Conservation (phyloP, 2,113 vertebrate species). For the Labeo catla region DNA sequence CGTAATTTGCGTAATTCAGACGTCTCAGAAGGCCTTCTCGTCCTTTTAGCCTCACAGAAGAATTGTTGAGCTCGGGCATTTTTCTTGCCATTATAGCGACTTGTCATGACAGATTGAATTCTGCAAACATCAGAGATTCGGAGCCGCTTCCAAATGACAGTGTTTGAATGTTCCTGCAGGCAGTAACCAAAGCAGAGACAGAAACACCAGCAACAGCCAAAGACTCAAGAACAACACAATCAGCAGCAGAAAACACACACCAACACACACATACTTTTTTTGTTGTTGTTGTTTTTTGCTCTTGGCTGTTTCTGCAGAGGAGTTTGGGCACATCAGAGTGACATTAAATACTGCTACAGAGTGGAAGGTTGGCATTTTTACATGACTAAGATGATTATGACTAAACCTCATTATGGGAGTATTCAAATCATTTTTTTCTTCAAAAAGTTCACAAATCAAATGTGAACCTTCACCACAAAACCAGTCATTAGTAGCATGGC, state of each 20-base stretch:
- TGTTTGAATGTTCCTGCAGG: conserved; percentile 28
- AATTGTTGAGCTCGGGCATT: background rate
- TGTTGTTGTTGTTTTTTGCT: too few relatives aligned
- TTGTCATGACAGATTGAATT: conserved; percentile 16
- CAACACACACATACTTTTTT: conserved; percentile 60
- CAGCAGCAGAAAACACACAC: conserved; percentile 53
- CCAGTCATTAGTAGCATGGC: too few relatives aligned
- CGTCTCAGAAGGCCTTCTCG: background rate
- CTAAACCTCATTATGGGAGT: too few relatives aligned
- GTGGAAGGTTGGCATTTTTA: too few relatives aligned
- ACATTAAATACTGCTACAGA: too few relatives aligned
- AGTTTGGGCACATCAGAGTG: too few relatives aligned
- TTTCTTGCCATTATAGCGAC: background rate
- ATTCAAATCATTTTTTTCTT: too few relatives aligned
- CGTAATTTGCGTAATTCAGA: background rate
- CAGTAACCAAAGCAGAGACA: conserved; percentile 82
- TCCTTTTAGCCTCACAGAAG: background rate
- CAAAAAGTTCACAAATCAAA: too few relatives aligned
- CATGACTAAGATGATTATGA: too few relatives aligned
- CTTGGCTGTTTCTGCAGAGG: too few relatives aligned
- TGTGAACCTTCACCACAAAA: too few relatives aligned
- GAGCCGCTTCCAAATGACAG: conserved; percentile 3
- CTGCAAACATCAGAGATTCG: conserved; percentile 37
- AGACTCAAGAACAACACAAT: conserved; percentile 49
- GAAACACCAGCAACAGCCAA: conserved; percentile 25